Percentiles rank a stretch among this genome's conserved stretches.
Conservation (phyloP, 2,113 vertebrate species). For the Promerops cafer region DNA sequence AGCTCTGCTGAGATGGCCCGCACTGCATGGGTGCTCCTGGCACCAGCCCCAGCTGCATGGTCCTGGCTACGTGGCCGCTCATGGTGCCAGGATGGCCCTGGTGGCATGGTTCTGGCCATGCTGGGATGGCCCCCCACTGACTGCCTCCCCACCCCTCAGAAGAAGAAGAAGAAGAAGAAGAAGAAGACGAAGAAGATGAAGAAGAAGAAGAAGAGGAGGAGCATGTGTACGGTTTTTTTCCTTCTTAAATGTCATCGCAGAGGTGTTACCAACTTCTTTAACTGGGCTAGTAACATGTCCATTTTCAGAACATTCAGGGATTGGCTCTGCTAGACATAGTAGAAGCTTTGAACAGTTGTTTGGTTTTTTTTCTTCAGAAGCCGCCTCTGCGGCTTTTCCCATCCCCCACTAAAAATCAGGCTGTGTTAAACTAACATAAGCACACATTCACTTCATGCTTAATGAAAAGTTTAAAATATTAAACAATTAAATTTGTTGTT, state of each 20-base stretch:
- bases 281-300: too few species aligned
- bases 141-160: fast-evolving
- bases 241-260: neutral
- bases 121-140: fast-evolving
- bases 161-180: neutral
- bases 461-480: neutral
- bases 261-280: neutral
- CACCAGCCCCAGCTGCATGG: neutral
- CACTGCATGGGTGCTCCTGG: fast-evolving
- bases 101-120: neutral
- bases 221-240: fast-evolving
- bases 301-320: neutral
- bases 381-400: neutral
- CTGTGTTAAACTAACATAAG: neutral
- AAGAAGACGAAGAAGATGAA: neutral
- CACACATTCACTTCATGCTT: neutral
- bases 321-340: too few species aligned
- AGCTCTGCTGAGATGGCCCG: too few species aligned
- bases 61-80: fast-evolving
- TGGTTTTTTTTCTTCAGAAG: neutral
- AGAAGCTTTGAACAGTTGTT: neutral
- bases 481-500: neutral
- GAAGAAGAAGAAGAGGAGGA: neutral
- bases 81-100: neutral
- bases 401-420: too few species aligned